Base-by-base conservation (phyloP, 2,797 vertebrate genomes). In the Steatocranus sp. region DNA sequence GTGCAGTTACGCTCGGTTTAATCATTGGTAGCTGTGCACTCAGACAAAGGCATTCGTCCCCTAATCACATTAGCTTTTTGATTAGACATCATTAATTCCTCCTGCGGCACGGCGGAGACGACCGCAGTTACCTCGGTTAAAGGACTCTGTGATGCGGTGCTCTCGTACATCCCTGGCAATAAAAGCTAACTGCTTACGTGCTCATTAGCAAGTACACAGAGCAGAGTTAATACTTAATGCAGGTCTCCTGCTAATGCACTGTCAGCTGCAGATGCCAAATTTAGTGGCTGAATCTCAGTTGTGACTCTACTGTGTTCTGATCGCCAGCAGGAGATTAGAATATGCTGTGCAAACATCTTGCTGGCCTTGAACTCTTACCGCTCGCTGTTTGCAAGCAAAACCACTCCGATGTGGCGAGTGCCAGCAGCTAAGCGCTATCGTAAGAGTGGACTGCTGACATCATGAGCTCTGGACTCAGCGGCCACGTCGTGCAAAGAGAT, bases 91-190 rank as follows among this genome's bases (percentile, higher is more conserved):
- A 18, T 51, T 88, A 80, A 91, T 84, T 88, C 68, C 81, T 79
- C 50, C 86, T 75, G 46, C 41, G 75, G 66, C 80, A 53, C 63
- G 66, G 73, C 68, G 5, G 85, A 80, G 56, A 83, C 5, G 78
- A 82, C 73, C 10, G 84, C 85, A n/a, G 94, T 96, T 92, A 89
- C 94, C 94, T 88, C 87, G 91, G 94, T 92, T 61, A 91, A 92
- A 86, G 88, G 84, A 90, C 85, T 81, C 56, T 2, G 78, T 9
- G 78, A 66, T 53, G 79, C 14, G n/a, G 74, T 53, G 87, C 78
- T 30, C 85, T 83, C 80, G n/a, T 78, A 90, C 83, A 88, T 82
- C 75, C 54, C 46, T 14, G 32, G 91, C 88, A 93, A 93, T 95
- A 95, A 95, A 95, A 85, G 36, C 63, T 54, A 86, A 84, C 74